These are phyloP conservation scores for Notodonta dromedarius DNA, from an alignment of 2,888 invertebrate genomes.

Conservation along the genomic window DNA sequence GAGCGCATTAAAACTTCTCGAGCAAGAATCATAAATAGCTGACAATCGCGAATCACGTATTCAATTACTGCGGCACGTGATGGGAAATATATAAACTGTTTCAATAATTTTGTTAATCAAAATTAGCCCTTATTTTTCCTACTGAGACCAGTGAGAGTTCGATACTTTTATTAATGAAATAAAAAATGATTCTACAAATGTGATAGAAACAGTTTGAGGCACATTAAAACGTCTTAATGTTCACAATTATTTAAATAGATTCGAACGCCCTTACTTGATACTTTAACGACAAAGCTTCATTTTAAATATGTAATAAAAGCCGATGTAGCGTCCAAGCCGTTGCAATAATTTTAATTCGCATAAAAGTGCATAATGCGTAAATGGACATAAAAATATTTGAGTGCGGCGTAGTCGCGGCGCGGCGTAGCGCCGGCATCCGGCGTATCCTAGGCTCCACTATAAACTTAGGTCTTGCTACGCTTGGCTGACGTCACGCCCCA, in stretches of 20 bases:
- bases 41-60: conserved; percentile 62
- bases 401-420: conserved; percentile 40
- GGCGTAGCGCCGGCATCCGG: conserved; percentile 58
- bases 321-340: conserved; percentile 10
- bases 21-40: conserved; percentile 52
- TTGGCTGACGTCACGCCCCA: conserved; percentile 77
- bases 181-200: background rate
- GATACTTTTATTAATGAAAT: background rate
- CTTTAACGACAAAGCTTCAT: background rate
- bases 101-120: conserved; percentile 26
- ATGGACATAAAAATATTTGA: conserved; percentile 45
- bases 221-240: background rate
- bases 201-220: background rate
- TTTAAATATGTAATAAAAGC: conserved; percentile 2
- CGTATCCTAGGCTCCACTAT: conserved; percentile 64
- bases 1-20: conserved; percentile 49
- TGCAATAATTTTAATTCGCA: conserved; percentile 18
- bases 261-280: too few relatives aligned
- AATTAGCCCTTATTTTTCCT: background rate
- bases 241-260: too few relatives aligned
- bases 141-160: background rate
- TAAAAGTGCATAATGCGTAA: conserved; percentile 37
- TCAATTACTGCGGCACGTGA: conserved; percentile 58
- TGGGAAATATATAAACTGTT: conserved; percentile 40
- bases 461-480: conserved; percentile 68